These are phyloP conservation scores for Epizoanthus rinbou DNA, from an alignment of 92 coral and sea anemone genomes.

Conservation along the genomic window DNA sequence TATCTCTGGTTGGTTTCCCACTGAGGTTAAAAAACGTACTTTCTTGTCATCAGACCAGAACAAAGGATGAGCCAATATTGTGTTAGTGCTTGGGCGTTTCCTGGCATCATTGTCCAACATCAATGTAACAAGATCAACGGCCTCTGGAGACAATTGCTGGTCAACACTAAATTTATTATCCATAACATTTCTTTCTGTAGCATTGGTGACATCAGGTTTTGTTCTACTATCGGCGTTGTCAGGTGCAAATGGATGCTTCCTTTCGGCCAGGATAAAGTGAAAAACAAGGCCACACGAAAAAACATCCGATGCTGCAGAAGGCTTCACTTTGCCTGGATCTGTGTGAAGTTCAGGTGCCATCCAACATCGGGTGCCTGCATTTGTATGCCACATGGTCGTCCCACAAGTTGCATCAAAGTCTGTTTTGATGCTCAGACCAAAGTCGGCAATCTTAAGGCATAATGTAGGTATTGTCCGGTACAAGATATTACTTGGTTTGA, in stretches of 20 bases:
- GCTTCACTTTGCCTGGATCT: neutral
- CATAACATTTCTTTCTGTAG: constrained; percentile 40
- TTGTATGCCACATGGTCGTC: constrained; percentile 24
- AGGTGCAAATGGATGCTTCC: constrained; percentile 51
- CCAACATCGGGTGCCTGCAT: constrained; percentile 19
- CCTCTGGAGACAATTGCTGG: constrained; percentile 29
- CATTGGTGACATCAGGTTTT: neutral
- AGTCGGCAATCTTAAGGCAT: constrained; percentile 9
- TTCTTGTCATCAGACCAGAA: constrained; percentile 47
- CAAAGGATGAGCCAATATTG: constrained; percentile 37
- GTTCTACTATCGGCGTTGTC: neutral
- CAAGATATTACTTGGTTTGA: no score
- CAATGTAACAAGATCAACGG: constrained; percentile 11
- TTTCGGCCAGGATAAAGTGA: constrained; percentile 33
- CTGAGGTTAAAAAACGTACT: constrained; percentile 27
- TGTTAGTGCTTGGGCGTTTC: constrained; percentile 29
- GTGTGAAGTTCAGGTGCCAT: constrained; percentile 48
- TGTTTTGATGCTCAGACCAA: constrained; percentile 45
- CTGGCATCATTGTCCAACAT: constrained; percentile 30
- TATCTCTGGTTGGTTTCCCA: constrained; percentile 52
- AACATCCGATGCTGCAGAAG: constrained; percentile 27
- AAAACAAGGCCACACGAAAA: constrained; percentile 53
- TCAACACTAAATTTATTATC: constrained; percentile 14
- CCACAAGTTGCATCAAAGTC: neutral
- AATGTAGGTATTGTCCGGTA: no score